Conservation (phyloP, 2,797 vertebrate species). For the Gymnoscopelus microlampas region DNA sequence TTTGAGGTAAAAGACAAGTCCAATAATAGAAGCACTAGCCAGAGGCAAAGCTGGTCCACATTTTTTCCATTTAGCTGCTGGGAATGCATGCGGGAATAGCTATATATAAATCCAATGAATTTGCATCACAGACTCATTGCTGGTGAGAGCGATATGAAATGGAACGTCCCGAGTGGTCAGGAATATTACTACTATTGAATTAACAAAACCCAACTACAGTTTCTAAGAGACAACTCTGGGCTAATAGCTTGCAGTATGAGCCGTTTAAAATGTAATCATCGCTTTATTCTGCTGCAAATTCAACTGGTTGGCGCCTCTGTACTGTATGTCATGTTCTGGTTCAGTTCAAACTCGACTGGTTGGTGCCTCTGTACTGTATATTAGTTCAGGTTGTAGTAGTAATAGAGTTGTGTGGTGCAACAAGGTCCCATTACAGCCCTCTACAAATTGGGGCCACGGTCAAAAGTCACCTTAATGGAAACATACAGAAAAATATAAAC, state of each 20-base stretch:
- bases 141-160: constrained; percentile 51
- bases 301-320: constrained; percentile 50
- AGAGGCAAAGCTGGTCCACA: constrained; percentile 70
- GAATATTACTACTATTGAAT: constrained; percentile 46
- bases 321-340: constrained; percentile 43
- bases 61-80: constrained; percentile 76
- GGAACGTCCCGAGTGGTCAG: constrained; percentile 64
- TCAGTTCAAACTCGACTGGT: constrained; percentile 19
- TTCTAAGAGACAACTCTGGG: constrained; percentile 38
- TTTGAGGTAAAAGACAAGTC: constrained; percentile 48
- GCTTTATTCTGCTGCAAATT: constrained; percentile 24
- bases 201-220: constrained; percentile 39
- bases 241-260: constrained; percentile 47
- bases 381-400: neutral
- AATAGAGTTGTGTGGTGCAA: neutral
- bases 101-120: constrained; percentile 77
- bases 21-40: constrained; percentile 53
- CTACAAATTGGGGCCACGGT: constrained; percentile 54
- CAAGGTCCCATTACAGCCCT: constrained; percentile 4
- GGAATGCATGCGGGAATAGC: constrained; percentile 73
- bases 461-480: constrained; percentile 35
- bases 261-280: constrained; percentile 36
- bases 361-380: too few species aligned
- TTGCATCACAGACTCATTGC: constrained; percentile 68
- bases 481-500: too few species aligned